Evolutionary conservation across 2,797 vertebrate genomes (phyloP).

Genomic region (Rhincodon typus): DNA sequence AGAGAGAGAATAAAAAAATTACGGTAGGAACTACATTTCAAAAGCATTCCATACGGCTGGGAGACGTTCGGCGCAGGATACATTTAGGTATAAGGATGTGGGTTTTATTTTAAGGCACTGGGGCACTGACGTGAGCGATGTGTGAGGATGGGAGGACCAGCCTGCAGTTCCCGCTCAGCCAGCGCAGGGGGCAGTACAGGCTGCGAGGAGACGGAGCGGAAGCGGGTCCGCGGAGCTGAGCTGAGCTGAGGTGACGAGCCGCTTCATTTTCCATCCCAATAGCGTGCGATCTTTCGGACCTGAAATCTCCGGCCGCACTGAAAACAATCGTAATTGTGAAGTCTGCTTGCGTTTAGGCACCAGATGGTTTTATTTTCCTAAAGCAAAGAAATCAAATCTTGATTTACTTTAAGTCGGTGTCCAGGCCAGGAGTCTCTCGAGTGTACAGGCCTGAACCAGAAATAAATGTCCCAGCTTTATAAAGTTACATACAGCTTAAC

Average conservation of each 20-base stretch:
- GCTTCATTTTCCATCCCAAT: neutral
- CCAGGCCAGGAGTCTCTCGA: neutral
- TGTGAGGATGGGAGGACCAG: neutral
- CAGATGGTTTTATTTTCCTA: neutral
- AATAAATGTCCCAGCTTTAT: neutral
- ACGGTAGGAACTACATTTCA: no score
- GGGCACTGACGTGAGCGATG: no score
- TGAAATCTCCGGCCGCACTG: neutral
- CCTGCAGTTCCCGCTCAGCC: no score
- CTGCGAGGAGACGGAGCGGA: neutral
- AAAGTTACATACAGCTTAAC: neutral
- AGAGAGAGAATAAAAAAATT: no score
- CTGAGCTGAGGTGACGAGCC: neutral
- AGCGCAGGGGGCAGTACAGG: neutral
- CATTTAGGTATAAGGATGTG: no score
- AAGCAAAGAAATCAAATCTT: no score
- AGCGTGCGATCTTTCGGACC: neutral
- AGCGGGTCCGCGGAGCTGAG: neutral
- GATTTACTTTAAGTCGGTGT: neutral
- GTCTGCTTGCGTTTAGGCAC: neutral
- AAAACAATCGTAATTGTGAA: neutral
- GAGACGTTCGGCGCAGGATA: no score
- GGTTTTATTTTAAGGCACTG: no score
- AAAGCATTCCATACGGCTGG: no score
- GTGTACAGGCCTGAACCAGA: neutral